Evolutionary conservation across 1,140 invertebrate genomes (phyloP), one percentile per base, ranked within the genome.

Genomic region (Drosophila malerkotliana): DNA sequence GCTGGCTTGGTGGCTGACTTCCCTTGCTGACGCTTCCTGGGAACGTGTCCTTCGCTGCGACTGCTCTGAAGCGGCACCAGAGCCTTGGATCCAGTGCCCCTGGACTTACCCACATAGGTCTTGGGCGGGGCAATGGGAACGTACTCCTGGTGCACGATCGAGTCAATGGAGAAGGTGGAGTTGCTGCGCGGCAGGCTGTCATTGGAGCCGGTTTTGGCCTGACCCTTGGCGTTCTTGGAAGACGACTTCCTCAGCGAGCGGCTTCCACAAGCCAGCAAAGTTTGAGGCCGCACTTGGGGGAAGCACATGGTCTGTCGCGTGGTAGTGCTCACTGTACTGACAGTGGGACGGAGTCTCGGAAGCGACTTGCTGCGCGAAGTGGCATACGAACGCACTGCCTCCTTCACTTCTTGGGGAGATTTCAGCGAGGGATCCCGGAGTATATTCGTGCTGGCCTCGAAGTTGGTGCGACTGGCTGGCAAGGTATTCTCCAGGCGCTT

Each of bases 401-500:
- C 94, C 57, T 93, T 93, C 1, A 94, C 93, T 77, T 95, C 94
- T 34, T 92, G 92, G 0, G 94, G 93, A 2, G 94, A 94, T 30
- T 94, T 92, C 1, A 95, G 78, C 45, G 94, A 94, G 0, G 93
- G 92, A 83, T 92, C 90, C 3, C 90, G 24, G 7, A 92, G 47
- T 0, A 92, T 92, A 57, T 91, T 92, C 3, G 91, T 92, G 59
- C 91, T 92, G 0, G 91, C 91, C 58, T 91, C 88, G 18, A 92
- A 92, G 44, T 80, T 90, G 48, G 77, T 84, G 26, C 87, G 72
- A 39, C 51, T 57, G 1, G 78, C 53, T 0, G 91, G 90, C 39
- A 92, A 21, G 1, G 77, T 83, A 54, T 75, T 88, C 72, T 92
- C 91, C 56, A 91, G 37, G 0, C 90, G 80, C 55, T 92, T 92